Evolutionary conservation across 2,797 vertebrate species (phyloP).

Genomic region (Sebastes variabilis): DNA sequence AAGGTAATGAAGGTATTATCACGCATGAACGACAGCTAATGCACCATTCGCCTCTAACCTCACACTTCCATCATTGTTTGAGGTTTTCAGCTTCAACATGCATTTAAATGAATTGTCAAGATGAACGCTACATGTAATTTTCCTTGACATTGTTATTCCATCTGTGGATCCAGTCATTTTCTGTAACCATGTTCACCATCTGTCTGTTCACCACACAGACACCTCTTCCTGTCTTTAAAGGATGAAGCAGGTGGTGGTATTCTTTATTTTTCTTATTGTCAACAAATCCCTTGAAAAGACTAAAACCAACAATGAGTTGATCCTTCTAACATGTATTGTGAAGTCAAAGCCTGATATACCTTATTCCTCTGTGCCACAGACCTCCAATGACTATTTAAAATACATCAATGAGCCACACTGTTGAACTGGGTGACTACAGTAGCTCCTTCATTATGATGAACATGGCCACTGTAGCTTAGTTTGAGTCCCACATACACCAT

Average conservation of each 20-base stretch:
- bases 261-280: neutral
- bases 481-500: neutral
- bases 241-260: neutral
- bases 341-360: neutral
- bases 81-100: conserved; percentile 21
- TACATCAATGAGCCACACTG: neutral
- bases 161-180: conserved; percentile 12
- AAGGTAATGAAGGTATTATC: conserved; percentile 43
- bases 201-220: conserved; percentile 17
- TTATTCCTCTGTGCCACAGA: neutral
- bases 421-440: neutral
- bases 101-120: conserved; percentile 18
- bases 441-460: too few relatives aligned
- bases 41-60: conserved; percentile 39
- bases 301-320: neutral
- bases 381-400: neutral
- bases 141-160: conserved; percentile 25
- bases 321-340: neutral
- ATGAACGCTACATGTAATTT: conserved; percentile 25
- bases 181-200: neutral
- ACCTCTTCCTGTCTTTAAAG: neutral
- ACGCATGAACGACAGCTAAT: conserved; percentile 36
- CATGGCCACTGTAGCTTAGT: neutral
- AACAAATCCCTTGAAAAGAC: neutral
- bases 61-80: conserved; percentile 26